These are phyloP conservation scores for Byasa hedistus DNA, from an alignment of 2,888 invertebrate species.

Conservation along the genomic window DNA sequence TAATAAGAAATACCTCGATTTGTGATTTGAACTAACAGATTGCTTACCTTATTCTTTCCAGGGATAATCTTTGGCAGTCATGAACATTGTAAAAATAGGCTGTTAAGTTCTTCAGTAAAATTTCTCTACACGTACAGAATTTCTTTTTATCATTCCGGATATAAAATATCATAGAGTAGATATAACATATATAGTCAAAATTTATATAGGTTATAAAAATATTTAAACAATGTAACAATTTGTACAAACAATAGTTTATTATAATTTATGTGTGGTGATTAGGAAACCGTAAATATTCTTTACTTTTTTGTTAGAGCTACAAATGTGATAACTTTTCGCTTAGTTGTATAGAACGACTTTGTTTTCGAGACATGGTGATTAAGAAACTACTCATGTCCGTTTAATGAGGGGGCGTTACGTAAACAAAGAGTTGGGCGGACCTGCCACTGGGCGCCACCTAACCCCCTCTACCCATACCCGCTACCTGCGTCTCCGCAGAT, in stretches of 20 bases:
- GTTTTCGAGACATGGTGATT: slow-evolving; percentile 41
- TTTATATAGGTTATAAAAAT: too few species aligned
- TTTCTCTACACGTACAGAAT: too few species aligned
- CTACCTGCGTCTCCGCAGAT: slow-evolving; percentile 62
- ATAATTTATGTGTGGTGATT: not conserved
- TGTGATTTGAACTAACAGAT: not conserved
- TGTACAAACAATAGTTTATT: too few species aligned
- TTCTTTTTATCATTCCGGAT: too few species aligned
- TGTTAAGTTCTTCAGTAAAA: too few species aligned
- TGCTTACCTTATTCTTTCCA: too few species aligned
- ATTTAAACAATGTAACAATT: too few species aligned
- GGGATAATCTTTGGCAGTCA: too few species aligned
- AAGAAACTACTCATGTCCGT: slow-evolving; percentile 52
- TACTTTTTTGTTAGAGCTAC: not conserved
- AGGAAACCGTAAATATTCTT: not conserved
- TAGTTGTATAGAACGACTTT: not conserved
- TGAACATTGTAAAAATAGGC: too few species aligned
- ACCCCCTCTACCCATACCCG: slow-evolving; percentile 43
- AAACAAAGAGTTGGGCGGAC: slow-evolving; percentile 78
- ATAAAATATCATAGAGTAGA: too few species aligned
- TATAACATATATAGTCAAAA: too few species aligned
- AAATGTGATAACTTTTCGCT: not conserved
- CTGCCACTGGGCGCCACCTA: slow-evolving; percentile 66
- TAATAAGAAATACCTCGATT: not conserved
- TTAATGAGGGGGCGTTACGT: slow-evolving; percentile 76